Evolutionary conservation across 1,140 invertebrate species (phyloP).

Genomic region (Coenobita brevimanus): DNA sequence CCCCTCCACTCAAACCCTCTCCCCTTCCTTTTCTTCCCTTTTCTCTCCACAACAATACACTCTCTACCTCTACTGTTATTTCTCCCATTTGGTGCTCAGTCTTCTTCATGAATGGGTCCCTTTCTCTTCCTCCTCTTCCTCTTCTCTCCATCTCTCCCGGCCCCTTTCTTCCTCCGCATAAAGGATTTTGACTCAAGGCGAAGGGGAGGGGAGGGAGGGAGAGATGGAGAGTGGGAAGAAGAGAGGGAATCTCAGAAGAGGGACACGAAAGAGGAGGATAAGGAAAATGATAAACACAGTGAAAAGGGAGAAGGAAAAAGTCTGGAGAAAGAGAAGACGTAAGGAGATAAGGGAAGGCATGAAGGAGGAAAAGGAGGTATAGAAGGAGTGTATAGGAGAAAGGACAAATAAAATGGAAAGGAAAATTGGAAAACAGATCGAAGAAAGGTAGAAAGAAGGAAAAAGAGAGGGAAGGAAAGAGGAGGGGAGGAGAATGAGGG

Average conservation of each 20-base stretch:
- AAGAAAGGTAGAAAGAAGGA: too few relatives aligned
- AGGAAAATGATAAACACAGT: background rate
- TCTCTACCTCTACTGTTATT: conserved; percentile 61
- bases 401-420: too few relatives aligned
- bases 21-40: conserved; percentile 34
- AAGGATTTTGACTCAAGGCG: conserved; percentile 49
- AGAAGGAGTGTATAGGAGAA: too few relatives aligned
- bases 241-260: background rate
- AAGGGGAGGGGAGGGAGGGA: background rate
- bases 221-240: background rate
- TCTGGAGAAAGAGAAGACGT: too few relatives aligned
- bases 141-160: conserved; percentile 23
- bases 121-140: conserved; percentile 30
- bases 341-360: too few relatives aligned
- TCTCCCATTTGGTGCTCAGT: conserved; percentile 50
- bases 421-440: too few relatives aligned
- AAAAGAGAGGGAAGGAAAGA: too few relatives aligned
- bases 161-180: conserved; percentile 29
- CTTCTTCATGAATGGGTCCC: conserved; percentile 56
- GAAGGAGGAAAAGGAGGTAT: too few relatives aligned
- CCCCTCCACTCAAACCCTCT: background rate
- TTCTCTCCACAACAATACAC: conserved; percentile 59
- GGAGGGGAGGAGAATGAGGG: too few relatives aligned
- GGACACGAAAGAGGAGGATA: background rate
- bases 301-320: too few relatives aligned